Base-by-base conservation (phyloP, 30 jellyfish, hydroid and myxozoan genomes). In the Chrysaora quinquecirrha region DNA sequence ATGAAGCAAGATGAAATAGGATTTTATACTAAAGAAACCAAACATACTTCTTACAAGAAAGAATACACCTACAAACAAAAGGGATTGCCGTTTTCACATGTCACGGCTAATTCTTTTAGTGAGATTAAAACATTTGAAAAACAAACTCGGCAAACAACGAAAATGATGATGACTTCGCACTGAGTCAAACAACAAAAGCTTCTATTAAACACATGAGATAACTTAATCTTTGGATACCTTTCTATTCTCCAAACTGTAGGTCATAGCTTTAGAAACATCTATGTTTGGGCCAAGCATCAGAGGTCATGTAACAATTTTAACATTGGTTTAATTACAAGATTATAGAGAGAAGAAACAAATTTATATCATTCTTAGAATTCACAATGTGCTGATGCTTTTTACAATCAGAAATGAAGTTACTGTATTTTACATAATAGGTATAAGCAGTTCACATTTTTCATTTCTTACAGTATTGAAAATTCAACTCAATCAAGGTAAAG, bases 31-130 rank as follows among this genome's bases (percentile, higher is more conserved):
- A 82, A 50, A 69, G 85, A 74, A 70, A 50, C 71, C 86, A 69
- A 62, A 54, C 63, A 68, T 82, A 68, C 60, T 82, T 30, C 22
- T 69, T 61, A 68, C 34, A 75, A 68, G 73, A 70, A 69, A 76
- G 81, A 82, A 74, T 70, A 75, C 78, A 69, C 27, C 64, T 3
- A 79, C 46, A 48, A 61, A 70, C 92, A 82, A 82, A 68, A 35
- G 76, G 85, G 85, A 69, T 82, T 68, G 85, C 78, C 23, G 64
- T 38, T 52, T 82, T 82, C 85, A 70, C 92, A 82, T 82, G 92
- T 82, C 92, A 82, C 64, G 48, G 92, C 92, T 82, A 82, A 82
- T 82, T 82, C 92, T 54, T 69, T 82, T 65, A 82, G 85, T 60
- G 85, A 68, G 85, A 71, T 3, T 35, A 65, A 72, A 19, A 71